A percentile compares a stretch with the other conserved stretches of the same genome.
Evolutionary conservation across 2,888 invertebrate genomes (phyloP).

Genomic region (Stenodera caucasica): DNA sequence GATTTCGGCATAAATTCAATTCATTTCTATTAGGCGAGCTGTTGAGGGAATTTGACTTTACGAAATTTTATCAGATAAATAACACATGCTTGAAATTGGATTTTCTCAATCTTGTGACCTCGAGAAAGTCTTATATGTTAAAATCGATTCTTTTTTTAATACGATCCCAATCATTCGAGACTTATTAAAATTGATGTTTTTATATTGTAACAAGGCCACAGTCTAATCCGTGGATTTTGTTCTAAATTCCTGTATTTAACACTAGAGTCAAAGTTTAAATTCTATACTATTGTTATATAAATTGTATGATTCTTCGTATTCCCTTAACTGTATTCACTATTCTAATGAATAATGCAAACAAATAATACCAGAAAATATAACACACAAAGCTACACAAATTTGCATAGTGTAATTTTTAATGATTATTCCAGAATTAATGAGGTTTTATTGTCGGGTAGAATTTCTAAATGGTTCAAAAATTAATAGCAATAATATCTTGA

Average conservation of each 20-base stretch:
- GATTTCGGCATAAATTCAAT: neutral
- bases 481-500: conserved; percentile 9
- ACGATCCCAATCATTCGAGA: neutral
- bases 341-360: conserved; percentile 27
- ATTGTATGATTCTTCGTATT: conserved; percentile 16
- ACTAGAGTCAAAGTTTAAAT: no score
- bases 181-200: no score
- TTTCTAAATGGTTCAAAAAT: neutral
- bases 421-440: neutral
- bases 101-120: neutral
- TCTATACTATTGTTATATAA: no score
- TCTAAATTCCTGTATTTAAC: no score
- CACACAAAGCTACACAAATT: neutral
- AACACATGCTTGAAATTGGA: neutral
- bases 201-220: no score
- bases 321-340: neutral
- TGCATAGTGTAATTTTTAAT: neutral
- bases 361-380: conserved; percentile 12
- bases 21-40: neutral
- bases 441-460: neutral
- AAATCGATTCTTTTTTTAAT: neutral
- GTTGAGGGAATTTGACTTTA: neutral
- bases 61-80: conserved; percentile 1
- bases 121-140: neutral
- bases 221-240: no score